phyloP scores from a whole-genome alignment of 1,140 invertebrate species.

The Scaptomyza pallida region DNA sequence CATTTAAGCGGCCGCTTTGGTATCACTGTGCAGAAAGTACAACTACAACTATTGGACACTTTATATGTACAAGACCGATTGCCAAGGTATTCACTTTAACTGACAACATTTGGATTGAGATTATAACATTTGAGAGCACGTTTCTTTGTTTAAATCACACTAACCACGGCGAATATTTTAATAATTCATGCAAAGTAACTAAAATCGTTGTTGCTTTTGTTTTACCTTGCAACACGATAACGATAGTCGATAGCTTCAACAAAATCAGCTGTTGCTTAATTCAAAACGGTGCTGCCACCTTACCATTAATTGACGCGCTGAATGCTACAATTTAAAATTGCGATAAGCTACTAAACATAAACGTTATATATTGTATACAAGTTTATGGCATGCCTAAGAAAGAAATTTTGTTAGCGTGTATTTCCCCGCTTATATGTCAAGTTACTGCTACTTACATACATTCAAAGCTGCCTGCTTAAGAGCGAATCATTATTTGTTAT shows the following conservation, averaged over 20 bases:
- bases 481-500: conserved; percentile 21
- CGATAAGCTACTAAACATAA: conserved; percentile 13
- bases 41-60: conserved; percentile 26
- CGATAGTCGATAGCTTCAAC: conserved; percentile 26
- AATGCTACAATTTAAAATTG: conserved; percentile 20
- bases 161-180: conserved; percentile 20
- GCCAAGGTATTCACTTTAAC: neutral
- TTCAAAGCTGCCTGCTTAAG: neutral
- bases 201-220: conserved; percentile 47
- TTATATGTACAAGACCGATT: conserved; percentile 3
- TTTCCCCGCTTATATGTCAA: neutral
- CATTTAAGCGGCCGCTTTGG: conserved; percentile 51
- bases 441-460: neutral
- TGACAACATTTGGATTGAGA: neutral
- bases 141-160: conserved; percentile 5
- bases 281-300: conserved; percentile 18
- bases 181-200: conserved; percentile 40
- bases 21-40: conserved; percentile 46
- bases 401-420: neutral
- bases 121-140: conserved; percentile 13
- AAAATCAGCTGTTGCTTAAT: conserved; percentile 27
- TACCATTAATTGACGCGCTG: neutral
- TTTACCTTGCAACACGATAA: conserved; percentile 40
- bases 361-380: neutral
- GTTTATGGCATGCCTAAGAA: neutral